phyloP scores from a whole-genome alignment of 1,140 invertebrate genomes.

The Drosophila guanche region DNA sequence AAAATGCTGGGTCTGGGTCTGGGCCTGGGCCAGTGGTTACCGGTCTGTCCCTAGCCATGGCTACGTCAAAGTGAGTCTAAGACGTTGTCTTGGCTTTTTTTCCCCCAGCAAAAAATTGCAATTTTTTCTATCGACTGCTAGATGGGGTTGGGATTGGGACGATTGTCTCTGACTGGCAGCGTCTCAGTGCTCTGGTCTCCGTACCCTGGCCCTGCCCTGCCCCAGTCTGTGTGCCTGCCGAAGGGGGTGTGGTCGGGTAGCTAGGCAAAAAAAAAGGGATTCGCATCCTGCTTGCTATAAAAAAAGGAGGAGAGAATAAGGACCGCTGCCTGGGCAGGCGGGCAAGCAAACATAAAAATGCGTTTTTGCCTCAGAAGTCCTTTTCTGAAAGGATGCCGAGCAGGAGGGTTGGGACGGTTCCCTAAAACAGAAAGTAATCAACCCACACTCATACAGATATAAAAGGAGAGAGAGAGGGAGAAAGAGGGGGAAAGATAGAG shows the following conservation, averaged over 20 bases:
- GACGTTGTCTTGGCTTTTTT: conserved; percentile 75
- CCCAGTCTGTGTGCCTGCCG: background rate
- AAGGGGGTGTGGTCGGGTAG: conserved; percentile 6
- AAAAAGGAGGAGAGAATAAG: conserved; percentile 47
- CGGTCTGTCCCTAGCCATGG: conserved; percentile 23
- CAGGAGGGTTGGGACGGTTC: conserved; percentile 45
- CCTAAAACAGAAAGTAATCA: conserved; percentile 81
- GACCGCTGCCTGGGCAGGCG: conserved; percentile 62
- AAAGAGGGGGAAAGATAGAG: conserved; percentile 11
- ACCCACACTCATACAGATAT: conserved; percentile 56
- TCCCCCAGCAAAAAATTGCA: conserved; percentile 73
- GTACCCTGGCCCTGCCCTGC: background rate
- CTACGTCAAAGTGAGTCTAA: conserved; percentile 77
- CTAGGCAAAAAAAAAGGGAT: conserved; percentile 58
- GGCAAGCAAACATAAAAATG: conserved; percentile 80
- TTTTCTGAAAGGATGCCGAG: conserved; percentile 43
- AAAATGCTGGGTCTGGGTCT: no score
- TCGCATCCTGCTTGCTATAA: conserved; percentile 63
- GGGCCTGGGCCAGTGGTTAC: conserved; percentile 13
- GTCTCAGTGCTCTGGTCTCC: conserved; percentile 5
- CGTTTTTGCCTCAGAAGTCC: conserved; percentile 74
- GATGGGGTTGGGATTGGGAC: conserved; percentile 38
- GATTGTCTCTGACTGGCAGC: conserved; percentile 64
- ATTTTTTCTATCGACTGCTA: conserved; percentile 60
- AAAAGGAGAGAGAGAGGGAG: background rate